These are phyloP conservation scores for Molorchus minor DNA, from an alignment of 2,888 invertebrate species.

Conservation along the genomic window DNA sequence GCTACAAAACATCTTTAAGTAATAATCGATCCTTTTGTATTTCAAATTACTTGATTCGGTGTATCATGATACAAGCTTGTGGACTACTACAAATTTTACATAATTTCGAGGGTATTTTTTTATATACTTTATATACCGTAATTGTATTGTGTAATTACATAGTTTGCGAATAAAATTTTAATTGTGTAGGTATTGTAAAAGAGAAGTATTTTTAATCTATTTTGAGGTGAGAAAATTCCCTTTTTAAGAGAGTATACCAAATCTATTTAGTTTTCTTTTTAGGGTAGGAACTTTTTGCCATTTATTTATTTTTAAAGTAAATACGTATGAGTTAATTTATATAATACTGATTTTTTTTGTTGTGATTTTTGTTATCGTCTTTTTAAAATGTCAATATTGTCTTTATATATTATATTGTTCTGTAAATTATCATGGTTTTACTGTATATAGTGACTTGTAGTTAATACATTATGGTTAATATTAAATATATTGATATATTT, in stretches of 20 bases:
- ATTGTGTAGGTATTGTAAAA: conserved; percentile 19
- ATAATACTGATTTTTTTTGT: conserved; percentile 42
- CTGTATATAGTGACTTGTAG: conserved; percentile 61
- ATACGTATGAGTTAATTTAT: conserved; percentile 30
- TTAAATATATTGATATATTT: conserved; percentile 63
- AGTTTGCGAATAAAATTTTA: conserved; percentile 6
- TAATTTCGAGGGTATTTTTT: not conserved
- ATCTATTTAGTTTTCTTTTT: conserved; percentile 29
- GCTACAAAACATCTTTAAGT: too few species aligned
- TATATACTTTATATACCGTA: not conserved
- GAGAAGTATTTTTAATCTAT: conserved; percentile 11
- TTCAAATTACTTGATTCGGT: too few species aligned
- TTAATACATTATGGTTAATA: conserved; percentile 58
- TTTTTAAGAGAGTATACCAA: conserved; percentile 27
- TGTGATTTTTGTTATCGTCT: conserved; percentile 47
- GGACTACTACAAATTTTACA: not conserved
- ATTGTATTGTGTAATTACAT: conserved; percentile 9
- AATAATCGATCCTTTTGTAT: too few species aligned
- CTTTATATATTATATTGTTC: conserved; percentile 46
- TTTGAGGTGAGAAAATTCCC: conserved; percentile 25
- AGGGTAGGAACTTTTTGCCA: conserved; percentile 35
- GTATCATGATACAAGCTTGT: not conserved
- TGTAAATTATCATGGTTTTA: conserved; percentile 58
- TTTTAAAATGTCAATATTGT: conserved; percentile 44
- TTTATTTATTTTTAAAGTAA: conserved; percentile 38